phyloP scores from a whole-genome alignment of 64 coral and sea anemone genomes.

The Montipora foliosa region DNA sequence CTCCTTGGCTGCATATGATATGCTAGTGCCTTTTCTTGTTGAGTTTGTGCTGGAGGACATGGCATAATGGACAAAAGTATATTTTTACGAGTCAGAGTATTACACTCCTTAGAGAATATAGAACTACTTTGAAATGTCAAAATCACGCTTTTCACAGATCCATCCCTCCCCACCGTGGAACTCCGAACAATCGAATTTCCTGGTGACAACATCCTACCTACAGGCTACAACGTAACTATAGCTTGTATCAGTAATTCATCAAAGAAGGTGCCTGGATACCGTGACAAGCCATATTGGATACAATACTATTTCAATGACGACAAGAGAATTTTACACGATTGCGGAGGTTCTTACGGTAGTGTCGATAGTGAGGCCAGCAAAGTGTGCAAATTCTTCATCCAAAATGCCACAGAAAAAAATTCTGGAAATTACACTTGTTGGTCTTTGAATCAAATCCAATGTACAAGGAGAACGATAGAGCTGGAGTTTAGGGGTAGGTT shows the following conservation, averaged over 20 bases:
- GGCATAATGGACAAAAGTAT: no score
- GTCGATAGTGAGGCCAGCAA: not conserved
- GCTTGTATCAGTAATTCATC: constrained; percentile 14
- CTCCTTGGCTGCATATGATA: no score
- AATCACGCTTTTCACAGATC: not conserved
- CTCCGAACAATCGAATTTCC: not conserved
- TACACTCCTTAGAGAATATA: no score
- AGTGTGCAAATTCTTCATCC: not conserved
- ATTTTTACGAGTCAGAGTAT: no score
- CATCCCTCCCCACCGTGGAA: not conserved
- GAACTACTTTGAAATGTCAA: no score
- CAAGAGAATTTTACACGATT: not conserved
- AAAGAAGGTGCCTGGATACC: not conserved
- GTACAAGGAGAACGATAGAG: not conserved
- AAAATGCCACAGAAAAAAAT: not conserved
- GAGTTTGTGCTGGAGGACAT: no score
- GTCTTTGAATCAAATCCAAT: not conserved
- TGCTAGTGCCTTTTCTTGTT: no score
- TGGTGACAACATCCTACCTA: not conserved
- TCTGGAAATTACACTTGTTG: not conserved
- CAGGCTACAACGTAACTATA: constrained; percentile 10
- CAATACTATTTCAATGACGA: constrained; percentile 10
- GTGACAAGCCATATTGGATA: not conserved
- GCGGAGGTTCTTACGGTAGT: not conserved
- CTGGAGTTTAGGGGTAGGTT: not conserved